phyloP scores from a whole-genome alignment of 37 sponge, comb jelly and placozoan genomes.

The Mnemiopsis leidyi region DNA sequence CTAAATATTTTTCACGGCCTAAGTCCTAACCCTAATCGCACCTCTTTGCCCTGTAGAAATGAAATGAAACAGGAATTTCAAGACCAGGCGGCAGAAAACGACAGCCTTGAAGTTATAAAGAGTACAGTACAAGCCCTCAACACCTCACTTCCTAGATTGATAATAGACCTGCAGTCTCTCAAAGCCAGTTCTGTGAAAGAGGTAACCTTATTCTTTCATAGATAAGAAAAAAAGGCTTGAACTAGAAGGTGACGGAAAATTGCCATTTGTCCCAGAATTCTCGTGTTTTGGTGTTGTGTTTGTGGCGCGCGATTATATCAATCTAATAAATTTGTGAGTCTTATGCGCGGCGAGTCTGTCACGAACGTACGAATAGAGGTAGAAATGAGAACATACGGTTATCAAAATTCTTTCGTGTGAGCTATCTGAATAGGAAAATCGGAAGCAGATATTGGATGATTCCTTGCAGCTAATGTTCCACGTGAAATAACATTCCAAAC shows the following conservation, averaged over 20 bases:
- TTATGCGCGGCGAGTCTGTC: background rate
- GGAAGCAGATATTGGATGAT: too few relatives aligned
- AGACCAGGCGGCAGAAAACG: background rate
- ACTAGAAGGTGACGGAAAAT: background rate
- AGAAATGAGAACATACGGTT: too few relatives aligned
- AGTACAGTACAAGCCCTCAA: background rate
- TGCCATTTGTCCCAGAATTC: slow-evolving; percentile 22
- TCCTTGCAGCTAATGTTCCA: too few relatives aligned
- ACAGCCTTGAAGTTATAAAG: background rate
- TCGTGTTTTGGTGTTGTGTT: background rate
- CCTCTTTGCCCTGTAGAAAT: background rate
- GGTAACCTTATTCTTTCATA: background rate
- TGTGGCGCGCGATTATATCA: background rate
- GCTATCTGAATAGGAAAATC: too few relatives aligned
- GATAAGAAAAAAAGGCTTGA: background rate
- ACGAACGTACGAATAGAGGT: too few relatives aligned
- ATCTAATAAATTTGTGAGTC: background rate
- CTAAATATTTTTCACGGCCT: too few relatives aligned
- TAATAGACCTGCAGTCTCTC: slow-evolving; percentile 39
- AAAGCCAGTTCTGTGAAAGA: slow-evolving; percentile 3
- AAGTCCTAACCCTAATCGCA: too few relatives aligned
- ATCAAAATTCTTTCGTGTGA: too few relatives aligned
- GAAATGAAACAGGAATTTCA: slow-evolving; percentile 43
- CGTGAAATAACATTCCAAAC: too few relatives aligned
- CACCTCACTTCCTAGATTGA: background rate